These are phyloP conservation scores for Anomalospiza imberbis DNA, from an alignment of 2,797 vertebrate species.

Conservation along the genomic window DNA sequence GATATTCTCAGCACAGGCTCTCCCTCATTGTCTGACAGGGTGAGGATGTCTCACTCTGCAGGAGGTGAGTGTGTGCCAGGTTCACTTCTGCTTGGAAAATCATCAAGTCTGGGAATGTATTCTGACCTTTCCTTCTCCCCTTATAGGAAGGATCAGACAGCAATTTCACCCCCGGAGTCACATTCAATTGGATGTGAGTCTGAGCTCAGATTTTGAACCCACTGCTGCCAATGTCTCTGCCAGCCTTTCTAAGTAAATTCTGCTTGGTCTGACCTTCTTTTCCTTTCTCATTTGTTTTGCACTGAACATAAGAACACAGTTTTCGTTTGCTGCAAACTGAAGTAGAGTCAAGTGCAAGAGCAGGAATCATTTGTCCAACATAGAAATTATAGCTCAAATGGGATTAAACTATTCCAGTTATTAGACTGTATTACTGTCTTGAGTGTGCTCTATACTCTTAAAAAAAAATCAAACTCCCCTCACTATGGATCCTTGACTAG, in stretches of 20 bases:
- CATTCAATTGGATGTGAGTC: background rate
- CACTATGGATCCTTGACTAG: fast-evolving
- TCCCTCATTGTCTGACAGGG: background rate
- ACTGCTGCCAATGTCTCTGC: background rate
- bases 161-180: background rate
- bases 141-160: background rate
- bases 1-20: background rate
- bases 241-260: background rate
- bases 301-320: background rate
- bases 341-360: background rate
- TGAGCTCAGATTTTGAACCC: background rate
- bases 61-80: background rate
- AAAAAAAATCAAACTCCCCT: background rate
- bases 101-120: background rate
- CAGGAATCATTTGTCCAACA: background rate
- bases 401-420: background rate
- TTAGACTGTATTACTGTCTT: background rate
- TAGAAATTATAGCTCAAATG: background rate
- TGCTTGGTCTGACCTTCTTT: constrained; percentile 1
- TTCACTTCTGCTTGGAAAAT: background rate
- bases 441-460: background rate
- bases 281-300: background rate
- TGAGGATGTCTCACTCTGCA: background rate
- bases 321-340: background rate
- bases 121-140: background rate